Conservation (phyloP, 1,140 invertebrate genomes). For the Pseudomyrmex flavicornis region DNA sequence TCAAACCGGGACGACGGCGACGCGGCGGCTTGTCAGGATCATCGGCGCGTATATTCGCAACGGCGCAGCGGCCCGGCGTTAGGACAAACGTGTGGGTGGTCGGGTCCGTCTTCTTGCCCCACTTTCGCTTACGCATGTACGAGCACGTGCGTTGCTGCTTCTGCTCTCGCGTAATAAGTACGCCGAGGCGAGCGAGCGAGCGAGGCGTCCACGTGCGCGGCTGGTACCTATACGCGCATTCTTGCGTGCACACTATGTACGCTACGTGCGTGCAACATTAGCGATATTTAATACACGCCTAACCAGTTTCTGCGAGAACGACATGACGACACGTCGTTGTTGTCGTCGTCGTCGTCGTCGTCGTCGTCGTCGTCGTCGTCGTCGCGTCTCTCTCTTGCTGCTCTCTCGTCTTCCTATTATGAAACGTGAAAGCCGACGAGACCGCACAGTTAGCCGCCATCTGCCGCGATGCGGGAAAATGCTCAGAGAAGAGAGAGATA, state of each 20-base stretch:
- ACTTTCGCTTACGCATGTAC: constrained; percentile 75
- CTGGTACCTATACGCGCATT: constrained; percentile 3
- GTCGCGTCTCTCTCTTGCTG: background rate
- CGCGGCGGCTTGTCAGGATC: background rate
- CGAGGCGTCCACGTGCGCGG: constrained; percentile 60
- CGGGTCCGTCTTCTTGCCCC: constrained; percentile 69
- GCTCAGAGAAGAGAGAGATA: background rate
- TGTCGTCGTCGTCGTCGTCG: background rate
- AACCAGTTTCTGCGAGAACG: constrained; percentile 25
- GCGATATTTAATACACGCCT: constrained; percentile 49
- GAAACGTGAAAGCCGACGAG: constrained; percentile 46
- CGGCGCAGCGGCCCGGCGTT: constrained; percentile 1
- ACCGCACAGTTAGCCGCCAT: constrained; percentile 29
- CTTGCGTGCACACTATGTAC: constrained; percentile 16
- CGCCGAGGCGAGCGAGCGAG: background rate
- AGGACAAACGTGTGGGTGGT: constrained; percentile 68
- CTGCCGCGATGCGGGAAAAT: constrained; percentile 21
- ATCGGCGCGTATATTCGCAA: constrained; percentile 6
- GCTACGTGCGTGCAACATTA: constrained; percentile 1
- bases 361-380: too few species aligned
- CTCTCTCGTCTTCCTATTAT: constrained; percentile 54
- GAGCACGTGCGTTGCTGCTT: constrained; percentile 69
- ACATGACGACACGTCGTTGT: background rate
- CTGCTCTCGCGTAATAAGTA: constrained; percentile 36
- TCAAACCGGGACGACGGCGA: constrained; percentile 4